phyloP scores from a whole-genome alignment of 2,888 invertebrate genomes.

The Oegoconia quadripuncta region DNA sequence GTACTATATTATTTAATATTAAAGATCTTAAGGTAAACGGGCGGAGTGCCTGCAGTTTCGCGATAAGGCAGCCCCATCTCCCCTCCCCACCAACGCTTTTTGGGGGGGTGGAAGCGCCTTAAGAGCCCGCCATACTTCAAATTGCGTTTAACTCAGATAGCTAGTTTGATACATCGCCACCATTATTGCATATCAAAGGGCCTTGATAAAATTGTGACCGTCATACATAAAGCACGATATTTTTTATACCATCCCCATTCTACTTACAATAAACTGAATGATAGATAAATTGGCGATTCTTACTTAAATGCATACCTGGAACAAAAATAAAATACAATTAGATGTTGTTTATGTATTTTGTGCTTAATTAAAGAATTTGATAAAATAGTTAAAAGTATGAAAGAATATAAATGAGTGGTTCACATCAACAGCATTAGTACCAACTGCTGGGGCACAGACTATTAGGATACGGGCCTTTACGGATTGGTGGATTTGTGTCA shows the following conservation, averaged over 20 bases:
- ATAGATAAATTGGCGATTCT: constrained; percentile 22
- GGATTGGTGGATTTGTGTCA: no score
- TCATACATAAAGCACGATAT: constrained; percentile 33
- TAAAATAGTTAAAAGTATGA: no score
- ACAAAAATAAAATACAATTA: constrained; percentile 25
- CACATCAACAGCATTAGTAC: no score
- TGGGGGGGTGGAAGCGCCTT: constrained; percentile 62
- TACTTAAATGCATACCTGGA: constrained; percentile 44
- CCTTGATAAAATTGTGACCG: constrained; percentile 57
- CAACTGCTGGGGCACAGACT: no score
- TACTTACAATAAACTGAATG: constrained; percentile 29
- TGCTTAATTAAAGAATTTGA: no score
- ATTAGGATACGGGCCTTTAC: no score
- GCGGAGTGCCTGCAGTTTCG: constrained; percentile 74
- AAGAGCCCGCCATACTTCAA: constrained; percentile 75
- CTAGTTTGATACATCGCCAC: constrained; percentile 74
- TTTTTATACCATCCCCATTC: constrained; percentile 17
- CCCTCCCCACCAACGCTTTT: constrained; percentile 43
- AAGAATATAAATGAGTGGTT: no score
- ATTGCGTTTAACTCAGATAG: constrained; percentile 76
- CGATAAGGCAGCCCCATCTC: constrained; percentile 65
- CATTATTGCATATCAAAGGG: constrained; percentile 75
- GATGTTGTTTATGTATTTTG: no score
- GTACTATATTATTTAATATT: constrained; percentile 77
- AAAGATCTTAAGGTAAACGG: constrained; percentile 78